These are phyloP conservation scores for Galaxea fascicularis DNA, from an alignment of 92 coral and sea anemone species.

Conservation along the genomic window DNA sequence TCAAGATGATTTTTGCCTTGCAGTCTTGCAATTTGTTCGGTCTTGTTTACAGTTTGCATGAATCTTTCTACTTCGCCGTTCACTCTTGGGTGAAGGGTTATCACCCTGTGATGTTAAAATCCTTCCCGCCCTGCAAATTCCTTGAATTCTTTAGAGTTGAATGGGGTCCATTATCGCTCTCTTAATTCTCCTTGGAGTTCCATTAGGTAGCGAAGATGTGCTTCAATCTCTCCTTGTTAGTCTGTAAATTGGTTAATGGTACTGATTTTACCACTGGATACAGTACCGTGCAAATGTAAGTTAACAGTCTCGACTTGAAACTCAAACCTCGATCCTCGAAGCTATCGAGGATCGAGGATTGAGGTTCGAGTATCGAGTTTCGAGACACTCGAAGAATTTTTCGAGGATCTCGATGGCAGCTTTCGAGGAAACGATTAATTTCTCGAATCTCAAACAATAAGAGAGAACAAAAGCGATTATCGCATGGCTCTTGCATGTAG, in stretches of 20 bases:
- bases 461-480: too few relatives aligned
- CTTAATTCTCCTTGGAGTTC: slow-evolving; percentile 67
- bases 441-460: too few relatives aligned
- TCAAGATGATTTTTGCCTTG: slow-evolving; percentile 62
- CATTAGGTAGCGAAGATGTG: slow-evolving; percentile 61
- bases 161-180: slow-evolving; percentile 76
- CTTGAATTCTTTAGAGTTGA: slow-evolving; percentile 68
- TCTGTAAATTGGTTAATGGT: slow-evolving; percentile 47
- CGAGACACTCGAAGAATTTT: too few relatives aligned
- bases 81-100: slow-evolving; percentile 69
- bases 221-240: slow-evolving; percentile 58
- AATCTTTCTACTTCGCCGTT: slow-evolving; percentile 67
- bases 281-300: too few relatives aligned
- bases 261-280: slow-evolving; percentile 65
- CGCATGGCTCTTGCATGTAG: too few relatives aligned
- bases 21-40: slow-evolving; percentile 68
- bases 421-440: too few relatives aligned
- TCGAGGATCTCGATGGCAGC: too few relatives aligned
- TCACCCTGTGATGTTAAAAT: slow-evolving; percentile 61
- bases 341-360: too few relatives aligned
- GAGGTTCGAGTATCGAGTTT: too few relatives aligned
- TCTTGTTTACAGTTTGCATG: slow-evolving; percentile 75
- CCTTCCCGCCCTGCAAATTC: slow-evolving; percentile 66
- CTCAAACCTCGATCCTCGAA: too few relatives aligned
- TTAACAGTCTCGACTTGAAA: too few relatives aligned